Conservation (phyloP, 2,113 vertebrate species). For the Pseudonaja textilis region DNA sequence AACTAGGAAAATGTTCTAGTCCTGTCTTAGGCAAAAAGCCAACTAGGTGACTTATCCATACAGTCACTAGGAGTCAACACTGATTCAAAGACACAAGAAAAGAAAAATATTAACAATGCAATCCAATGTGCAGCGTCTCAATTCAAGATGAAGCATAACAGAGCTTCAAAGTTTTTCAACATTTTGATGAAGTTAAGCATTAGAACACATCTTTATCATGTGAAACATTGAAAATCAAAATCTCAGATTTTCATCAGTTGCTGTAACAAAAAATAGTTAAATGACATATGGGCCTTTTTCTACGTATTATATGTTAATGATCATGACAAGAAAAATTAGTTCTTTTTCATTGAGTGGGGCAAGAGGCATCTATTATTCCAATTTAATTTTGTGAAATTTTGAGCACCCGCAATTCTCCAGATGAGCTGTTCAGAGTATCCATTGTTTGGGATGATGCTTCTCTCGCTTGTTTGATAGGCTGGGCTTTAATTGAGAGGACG, state of each 20-base stretch:
- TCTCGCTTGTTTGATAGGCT: no score
- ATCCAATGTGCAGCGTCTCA: not conserved
- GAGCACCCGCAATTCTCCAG: not conserved
- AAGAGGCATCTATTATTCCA: not conserved
- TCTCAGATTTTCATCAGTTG: not conserved
- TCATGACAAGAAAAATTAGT: not conserved
- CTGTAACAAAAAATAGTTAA: not conserved
- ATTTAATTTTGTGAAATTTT: not conserved
- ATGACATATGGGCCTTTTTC: not conserved
- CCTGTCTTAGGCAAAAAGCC: not conserved
- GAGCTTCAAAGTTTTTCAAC: not conserved
- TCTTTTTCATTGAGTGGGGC: not conserved
- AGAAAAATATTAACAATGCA: not conserved
- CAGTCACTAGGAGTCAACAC: not conserved
- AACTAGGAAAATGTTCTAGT: not conserved
- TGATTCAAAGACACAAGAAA: not conserved
- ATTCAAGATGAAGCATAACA: not conserved
- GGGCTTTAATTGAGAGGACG: no score
- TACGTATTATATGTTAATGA: not conserved
- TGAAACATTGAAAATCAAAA: not conserved
- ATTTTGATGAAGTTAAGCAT: not conserved
- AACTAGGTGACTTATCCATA: not conserved
- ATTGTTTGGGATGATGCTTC: no score
- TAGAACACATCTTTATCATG: not conserved
- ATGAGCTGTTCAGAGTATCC: no score